Evolutionary conservation across 2,888 invertebrate genomes (phyloP).

Genomic region (Ceraclea dissimilis): DNA sequence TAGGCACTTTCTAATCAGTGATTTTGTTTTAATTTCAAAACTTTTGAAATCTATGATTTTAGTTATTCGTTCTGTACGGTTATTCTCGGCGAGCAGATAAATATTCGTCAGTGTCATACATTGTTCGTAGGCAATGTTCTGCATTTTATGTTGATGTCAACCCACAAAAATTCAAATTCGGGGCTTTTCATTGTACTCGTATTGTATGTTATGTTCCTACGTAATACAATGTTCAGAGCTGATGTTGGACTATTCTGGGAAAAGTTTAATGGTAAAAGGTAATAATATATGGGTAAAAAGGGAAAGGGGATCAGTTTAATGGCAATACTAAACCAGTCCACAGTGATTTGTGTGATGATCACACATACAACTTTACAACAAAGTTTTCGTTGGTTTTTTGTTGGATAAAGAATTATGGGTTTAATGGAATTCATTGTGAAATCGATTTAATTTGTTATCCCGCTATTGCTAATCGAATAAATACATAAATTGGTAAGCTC

Average conservation of each 20-base stretch:
- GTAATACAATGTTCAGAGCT: not conserved
- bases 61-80: no score
- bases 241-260: not conserved
- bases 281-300: slow-evolving; percentile 1
- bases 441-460: not conserved
- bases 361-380: not conserved
- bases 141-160: no score
- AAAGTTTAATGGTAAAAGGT: not conserved
- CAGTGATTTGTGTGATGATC: not conserved
- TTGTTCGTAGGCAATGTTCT: no score
- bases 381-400: not conserved
- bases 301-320: not conserved
- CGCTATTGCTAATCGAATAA: not conserved
- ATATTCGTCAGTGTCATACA: no score
- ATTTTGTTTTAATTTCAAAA: no score
- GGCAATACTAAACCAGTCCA: not conserved
- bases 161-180: no score
- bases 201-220: no score
- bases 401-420: not conserved
- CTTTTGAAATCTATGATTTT: no score
- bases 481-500: not conserved
- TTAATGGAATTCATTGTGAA: not conserved
- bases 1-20: no score
- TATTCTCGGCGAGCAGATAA: no score
- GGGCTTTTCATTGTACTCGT: no score